Evolutionary conservation across 2,113 vertebrate species (phyloP), one percentile per base, ranked within the genome.

Genomic region (Tiliqua scincoides): DNA sequence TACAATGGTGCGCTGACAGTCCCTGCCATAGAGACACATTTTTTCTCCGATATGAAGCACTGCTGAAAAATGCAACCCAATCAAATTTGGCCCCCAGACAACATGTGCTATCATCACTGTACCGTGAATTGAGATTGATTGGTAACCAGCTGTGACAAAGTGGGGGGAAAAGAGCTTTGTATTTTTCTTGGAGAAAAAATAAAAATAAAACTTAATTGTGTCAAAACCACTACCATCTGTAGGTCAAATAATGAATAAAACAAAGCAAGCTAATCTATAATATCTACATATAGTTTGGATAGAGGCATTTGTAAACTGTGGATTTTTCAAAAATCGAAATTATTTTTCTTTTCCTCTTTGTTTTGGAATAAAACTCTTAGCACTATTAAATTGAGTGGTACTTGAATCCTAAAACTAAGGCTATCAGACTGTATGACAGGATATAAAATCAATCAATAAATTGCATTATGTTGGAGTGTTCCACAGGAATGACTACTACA

Each of bases 141-240:
- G 96, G 95, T 95, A 95, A 96, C 95, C 96, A 96, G 96, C 96
- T 97, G 95, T 95, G 95, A 96, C 94, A 96, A 97, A 96, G 93
- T 96, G 91, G 93, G 11, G 89, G 87, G 89, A 94, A 59, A 94
- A 94, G 82, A 94, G 87, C 89, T 92, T 89, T 91, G 91, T 83
- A 57, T 94, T 93, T 95, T 83, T 87, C 81, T 88, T 91, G 88
- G 74, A 87, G 88, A 61, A 91, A 89, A 93, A 92, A 87, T 89
- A 92, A 85, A 86, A n/a, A n/a, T n/a, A n/a, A 95, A 94, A 83
- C 37, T 48, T 84, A 94, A 95, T 92, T 92, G 88, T 95, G 94
- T 95, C 91, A 95, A 95, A 94, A 96, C 75, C 84, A 93, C 91
- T 93, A 93, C 95, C 95, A 96, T 97, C 94, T 96, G 95, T 92